These are phyloP conservation scores for Lepus oiostolus DNA, from an alignment of 2,797 vertebrate genomes.

Conservation along the genomic window DNA sequence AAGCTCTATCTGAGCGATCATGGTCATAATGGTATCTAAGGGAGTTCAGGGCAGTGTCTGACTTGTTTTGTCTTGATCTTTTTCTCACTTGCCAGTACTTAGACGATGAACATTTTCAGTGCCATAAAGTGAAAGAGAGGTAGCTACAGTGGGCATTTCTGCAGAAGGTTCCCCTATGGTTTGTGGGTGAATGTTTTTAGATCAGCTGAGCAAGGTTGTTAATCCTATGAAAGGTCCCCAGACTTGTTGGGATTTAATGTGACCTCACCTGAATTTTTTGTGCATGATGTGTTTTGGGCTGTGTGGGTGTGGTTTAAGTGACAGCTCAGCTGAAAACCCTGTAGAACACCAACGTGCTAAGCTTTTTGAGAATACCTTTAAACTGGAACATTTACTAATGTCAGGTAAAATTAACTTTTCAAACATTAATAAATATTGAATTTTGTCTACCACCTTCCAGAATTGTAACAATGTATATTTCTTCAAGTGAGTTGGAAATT, in stretches of 20 bases:
- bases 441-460: neutral
- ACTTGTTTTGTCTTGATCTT: neutral
- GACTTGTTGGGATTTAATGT: neutral
- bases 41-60: neutral
- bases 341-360: neutral
- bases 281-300: neutral
- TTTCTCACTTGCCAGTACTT: neutral
- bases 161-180: neutral
- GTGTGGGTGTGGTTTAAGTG: constrained; percentile 32
- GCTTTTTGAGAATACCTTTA: neutral
- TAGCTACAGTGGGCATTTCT: neutral
- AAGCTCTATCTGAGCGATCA: neutral
- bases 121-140: neutral
- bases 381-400: neutral
- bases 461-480: neutral
- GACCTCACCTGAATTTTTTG: constrained; percentile 1
- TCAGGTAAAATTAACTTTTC: constrained; percentile 10
- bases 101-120: neutral
- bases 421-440: neutral
- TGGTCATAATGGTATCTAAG: neutral
- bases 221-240: neutral
- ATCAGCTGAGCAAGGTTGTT: constrained; percentile 41
- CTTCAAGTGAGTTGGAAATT: neutral
- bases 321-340: neutral
- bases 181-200: neutral